phyloP scores from a whole-genome alignment of 1,140 invertebrate genomes.

The Apis mellifera region Amel_HAv3.1 CM009936.2:16083501-16084000 shows the following conservation, averaged over 20 bases:
- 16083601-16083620: no score
- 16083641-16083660: constrained; percentile 73
- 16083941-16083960: no score
- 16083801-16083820: constrained; percentile 80
- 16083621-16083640: constrained; percentile 56
- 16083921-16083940: neutral
- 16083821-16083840: constrained; percentile 78
- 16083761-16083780: constrained; percentile 82
- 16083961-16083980: neutral
- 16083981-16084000: constrained; percentile 31
- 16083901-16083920: neutral
- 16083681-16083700: constrained; percentile 78
- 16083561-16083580: neutral
- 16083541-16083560: neutral
- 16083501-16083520: neutral
- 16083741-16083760: constrained; percentile 86
- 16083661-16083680: constrained; percentile 63
- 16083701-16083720: constrained; percentile 80
- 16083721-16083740: constrained; percentile 84
- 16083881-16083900: neutral
- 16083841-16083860: constrained; percentile 81
- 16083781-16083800: constrained; percentile 81
- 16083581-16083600: no score
- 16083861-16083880: constrained; percentile 72
- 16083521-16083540: neutral